Conservation (phyloP, 2,888 invertebrate genomes). For the Boloria selene region DNA sequence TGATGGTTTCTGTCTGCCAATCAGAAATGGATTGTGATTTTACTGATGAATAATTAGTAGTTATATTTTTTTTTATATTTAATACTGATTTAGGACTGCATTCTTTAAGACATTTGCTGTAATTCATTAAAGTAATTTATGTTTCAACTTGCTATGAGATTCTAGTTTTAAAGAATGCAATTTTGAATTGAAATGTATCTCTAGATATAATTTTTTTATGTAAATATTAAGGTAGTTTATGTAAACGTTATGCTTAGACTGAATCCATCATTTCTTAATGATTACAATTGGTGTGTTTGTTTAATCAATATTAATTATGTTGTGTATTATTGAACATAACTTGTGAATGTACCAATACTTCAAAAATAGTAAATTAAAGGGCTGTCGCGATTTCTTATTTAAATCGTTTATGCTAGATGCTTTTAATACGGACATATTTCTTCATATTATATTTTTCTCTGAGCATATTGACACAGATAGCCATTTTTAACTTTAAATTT, state of each 20-base stretch:
- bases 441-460: too few relatives aligned
- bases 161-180: slow-evolving; percentile 26
- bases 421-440: too few relatives aligned
- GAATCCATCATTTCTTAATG: slow-evolving; percentile 45
- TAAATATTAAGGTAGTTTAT: slow-evolving; percentile 37
- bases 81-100: slow-evolving; percentile 20
- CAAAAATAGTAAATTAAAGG: background rate
- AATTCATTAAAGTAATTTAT: background rate
- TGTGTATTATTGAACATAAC: background rate
- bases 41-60: background rate
- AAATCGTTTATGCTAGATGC: too few relatives aligned
- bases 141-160: background rate
- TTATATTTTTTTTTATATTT: slow-evolving; percentile 8
- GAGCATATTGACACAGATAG: too few relatives aligned
- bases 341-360: background rate
- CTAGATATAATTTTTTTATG: slow-evolving; percentile 33
- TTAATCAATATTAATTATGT: slow-evolving; percentile 1
- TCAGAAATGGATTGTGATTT: slow-evolving; percentile 50
- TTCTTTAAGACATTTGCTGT: slow-evolving; percentile 15
- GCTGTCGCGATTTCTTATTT: background rate
- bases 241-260: slow-evolving; percentile 36
- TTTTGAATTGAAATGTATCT: slow-evolving; percentile 24
- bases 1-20: slow-evolving; percentile 26
- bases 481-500: too few relatives aligned
- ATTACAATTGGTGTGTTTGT: slow-evolving; percentile 47